These are phyloP conservation scores for Eristalis arbustorum DNA, from an alignment of 2,888 invertebrate genomes.

Conservation along the genomic window DNA sequence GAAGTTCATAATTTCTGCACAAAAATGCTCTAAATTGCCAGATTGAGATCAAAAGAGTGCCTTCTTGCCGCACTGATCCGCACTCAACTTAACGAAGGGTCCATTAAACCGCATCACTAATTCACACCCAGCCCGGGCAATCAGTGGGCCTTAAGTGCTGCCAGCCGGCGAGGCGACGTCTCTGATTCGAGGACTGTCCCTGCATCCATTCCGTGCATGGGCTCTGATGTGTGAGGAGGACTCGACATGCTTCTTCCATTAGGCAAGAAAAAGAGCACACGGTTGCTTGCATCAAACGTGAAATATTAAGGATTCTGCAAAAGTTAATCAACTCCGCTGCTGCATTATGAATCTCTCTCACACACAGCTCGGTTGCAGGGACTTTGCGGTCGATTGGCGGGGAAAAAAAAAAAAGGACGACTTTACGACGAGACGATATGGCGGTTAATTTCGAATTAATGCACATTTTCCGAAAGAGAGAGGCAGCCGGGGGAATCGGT, in stretches of 20 bases:
- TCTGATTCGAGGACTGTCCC: neutral
- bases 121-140: constrained; percentile 3
- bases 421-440: constrained; percentile 21
- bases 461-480: constrained; percentile 36
- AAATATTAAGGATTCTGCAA: constrained; percentile 56
- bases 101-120: constrained; percentile 6
- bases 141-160: neutral
- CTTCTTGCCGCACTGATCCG: neutral
- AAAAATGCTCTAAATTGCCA: constrained; percentile 2
- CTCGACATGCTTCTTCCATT: constrained; percentile 64
- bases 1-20: constrained; percentile 18
- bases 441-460: constrained; percentile 60
- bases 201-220: neutral
- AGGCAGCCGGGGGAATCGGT: constrained; percentile 28
- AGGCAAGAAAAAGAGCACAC: constrained; percentile 31
- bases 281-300: neutral
- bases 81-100: neutral
- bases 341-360: constrained; percentile 58
- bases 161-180: neutral
- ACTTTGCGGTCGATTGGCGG: neutral
- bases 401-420: neutral
- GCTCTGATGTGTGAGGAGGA: neutral
- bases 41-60: neutral
- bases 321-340: constrained; percentile 64
- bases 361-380: neutral